Evolutionary conservation across 2,113 vertebrate species (phyloP), one percentile per base, ranked within the genome.

Genomic region (Panthera tigris): DNA sequence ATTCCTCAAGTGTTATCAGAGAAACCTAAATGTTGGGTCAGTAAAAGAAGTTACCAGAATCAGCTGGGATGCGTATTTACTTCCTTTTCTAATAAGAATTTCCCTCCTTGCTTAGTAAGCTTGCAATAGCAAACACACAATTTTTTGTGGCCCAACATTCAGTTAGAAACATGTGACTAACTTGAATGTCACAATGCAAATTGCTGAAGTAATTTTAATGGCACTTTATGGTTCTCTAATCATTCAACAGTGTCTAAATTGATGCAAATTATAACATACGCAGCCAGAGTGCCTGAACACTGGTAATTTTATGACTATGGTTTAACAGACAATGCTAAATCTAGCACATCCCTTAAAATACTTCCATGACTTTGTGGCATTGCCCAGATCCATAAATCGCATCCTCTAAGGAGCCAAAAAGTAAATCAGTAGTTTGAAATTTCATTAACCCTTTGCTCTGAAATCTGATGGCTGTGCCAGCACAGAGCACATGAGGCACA

Each of bases 241-340:
- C 50, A 92, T 50, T 71, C 36, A 82, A 86, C 19, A 83, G 48
- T 39, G 89, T 85, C 57, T 85, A n/a, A 97, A 94, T 83, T 61
- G 50, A 94, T 90, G n/a, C 63, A 92, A 86, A 95, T 89, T 73
- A 76, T 78, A 96, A 36, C 50, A 84, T 25, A 83, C 2, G 7
- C 14, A 91, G 65, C 29, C 89, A 65, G 55, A 76, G 25, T 5
- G 45, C 71, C 71, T 66, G 18, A 91, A 91, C 61, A 23, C 52
- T 69, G 79, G 71, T 57, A 71, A 65, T 87, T 73, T 82, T 48
- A 45, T 57, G 57, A 79, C 61, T 80, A 68, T 21, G 39, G 39
- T 61, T 74, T 85, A 91, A 82, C 12, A 87, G 83, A 63, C n/a
- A 65, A 71, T 71, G 45, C 63, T 74, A 91, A 95, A 63, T 82